Conservation (phyloP, 1,140 invertebrate genomes). For the Zelostemma sp. region DNA sequence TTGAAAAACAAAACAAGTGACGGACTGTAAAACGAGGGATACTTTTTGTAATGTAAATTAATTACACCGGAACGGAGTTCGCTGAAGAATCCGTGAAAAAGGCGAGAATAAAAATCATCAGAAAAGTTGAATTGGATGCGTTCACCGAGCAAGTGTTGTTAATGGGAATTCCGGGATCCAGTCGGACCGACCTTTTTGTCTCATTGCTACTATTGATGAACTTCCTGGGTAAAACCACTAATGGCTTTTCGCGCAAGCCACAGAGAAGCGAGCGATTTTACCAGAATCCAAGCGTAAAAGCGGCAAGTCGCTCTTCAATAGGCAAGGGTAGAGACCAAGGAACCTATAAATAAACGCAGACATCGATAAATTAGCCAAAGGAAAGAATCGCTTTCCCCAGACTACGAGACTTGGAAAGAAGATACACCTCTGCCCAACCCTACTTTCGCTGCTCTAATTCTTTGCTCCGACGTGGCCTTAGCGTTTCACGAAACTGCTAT, state of each 20-base stretch:
- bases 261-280: conserved; percentile 30
- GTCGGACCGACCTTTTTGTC: conserved; percentile 13
- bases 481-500: conserved; percentile 24
- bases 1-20: neutral
- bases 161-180: conserved; percentile 20
- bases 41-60: conserved; percentile 18
- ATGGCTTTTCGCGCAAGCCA: conserved; percentile 42
- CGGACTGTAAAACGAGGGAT: neutral
- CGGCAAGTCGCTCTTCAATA: conserved; percentile 40
- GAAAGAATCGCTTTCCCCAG: conserved; percentile 37
- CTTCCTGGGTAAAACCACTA: conserved; percentile 39
- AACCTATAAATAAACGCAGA: conserved; percentile 48
- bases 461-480: conserved; percentile 34
- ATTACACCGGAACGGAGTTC: too few relatives aligned
- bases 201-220: conserved; percentile 44
- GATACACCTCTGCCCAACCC: conserved; percentile 32
- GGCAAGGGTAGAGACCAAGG: conserved; percentile 36
- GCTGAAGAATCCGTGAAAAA: too few relatives aligned
- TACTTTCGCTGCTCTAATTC: conserved; percentile 36
- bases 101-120: conserved; percentile 23
- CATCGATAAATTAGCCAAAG: conserved; percentile 47
- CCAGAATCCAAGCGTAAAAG: conserved; percentile 41
- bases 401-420: conserved; percentile 29
- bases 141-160: conserved; percentile 21
- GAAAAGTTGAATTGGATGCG: conserved; percentile 12